phyloP scores from a whole-genome alignment of 2,113 vertebrate genomes.

The Mirounga angustirostris region DNA sequence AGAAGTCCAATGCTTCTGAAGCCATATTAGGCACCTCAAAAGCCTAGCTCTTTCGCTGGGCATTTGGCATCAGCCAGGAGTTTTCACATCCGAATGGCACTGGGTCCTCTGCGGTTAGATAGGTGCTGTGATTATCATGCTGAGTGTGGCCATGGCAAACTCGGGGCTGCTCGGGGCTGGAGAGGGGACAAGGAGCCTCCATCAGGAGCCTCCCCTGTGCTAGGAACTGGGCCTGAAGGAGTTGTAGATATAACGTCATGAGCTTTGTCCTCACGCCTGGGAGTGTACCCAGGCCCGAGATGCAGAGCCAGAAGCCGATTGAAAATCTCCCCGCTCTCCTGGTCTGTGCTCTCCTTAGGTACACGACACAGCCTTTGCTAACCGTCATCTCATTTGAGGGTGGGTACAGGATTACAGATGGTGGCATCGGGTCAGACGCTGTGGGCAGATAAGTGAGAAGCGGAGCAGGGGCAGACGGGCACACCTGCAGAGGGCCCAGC shows the following conservation, averaged over 20 bases:
- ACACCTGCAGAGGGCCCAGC: fast-evolving
- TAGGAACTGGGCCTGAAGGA: background rate
- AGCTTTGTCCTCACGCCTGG: background rate
- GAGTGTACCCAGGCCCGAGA: fast-evolving
- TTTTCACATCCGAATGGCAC: background rate
- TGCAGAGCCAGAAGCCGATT: background rate
- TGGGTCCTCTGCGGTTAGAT: fast-evolving
- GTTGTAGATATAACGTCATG: fast-evolving
- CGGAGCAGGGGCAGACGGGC: background rate
- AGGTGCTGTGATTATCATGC: fast-evolving
- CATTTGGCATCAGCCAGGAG: background rate
- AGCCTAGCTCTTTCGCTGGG: background rate
- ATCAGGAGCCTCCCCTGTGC: background rate
- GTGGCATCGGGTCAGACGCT: background rate
- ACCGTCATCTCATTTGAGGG: background rate
- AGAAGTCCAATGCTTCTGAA: background rate
- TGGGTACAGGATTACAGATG: background rate
- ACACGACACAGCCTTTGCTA: background rate
- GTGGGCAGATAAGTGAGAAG: background rate
- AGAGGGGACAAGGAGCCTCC: fast-evolving
- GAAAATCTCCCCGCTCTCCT: fast-evolving
- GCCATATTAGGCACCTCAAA: background rate
- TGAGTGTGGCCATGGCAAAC: fast-evolving
- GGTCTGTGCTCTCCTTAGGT: background rate
- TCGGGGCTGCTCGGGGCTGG: fast-evolving